These are phyloP conservation scores for Serranus cabrilla DNA, from an alignment of 2,797 vertebrate genomes.

Conservation along the genomic window DNA sequence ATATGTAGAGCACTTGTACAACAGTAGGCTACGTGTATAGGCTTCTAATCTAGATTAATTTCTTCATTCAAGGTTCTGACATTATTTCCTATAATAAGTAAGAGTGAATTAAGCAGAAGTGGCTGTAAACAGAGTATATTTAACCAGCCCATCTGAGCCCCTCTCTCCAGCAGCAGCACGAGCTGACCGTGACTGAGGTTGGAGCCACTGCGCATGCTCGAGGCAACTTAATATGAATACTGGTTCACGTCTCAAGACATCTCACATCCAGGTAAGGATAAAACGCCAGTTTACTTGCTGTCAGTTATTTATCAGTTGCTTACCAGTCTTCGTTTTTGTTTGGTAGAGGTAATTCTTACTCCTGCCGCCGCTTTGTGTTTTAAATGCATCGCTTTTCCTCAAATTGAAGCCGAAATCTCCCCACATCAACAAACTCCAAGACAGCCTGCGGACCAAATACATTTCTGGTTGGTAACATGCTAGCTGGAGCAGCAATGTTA, in stretches of 20 bases:
- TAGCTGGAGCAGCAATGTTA: constrained; percentile 32
- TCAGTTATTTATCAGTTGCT: neutral
- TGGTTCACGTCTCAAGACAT: constrained; percentile 73
- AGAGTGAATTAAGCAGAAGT: neutral
- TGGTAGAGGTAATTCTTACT: fast-evolving
- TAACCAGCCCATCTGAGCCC: constrained; percentile 44
- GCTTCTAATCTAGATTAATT: too few relatives aligned
- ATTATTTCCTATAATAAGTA: neutral
- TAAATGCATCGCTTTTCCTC: neutral
- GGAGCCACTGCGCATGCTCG: constrained; percentile 75
- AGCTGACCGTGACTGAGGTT: neutral
- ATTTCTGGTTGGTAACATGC: constrained; percentile 35
- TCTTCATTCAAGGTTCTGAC: too few relatives aligned
- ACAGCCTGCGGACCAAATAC: constrained; percentile 25
- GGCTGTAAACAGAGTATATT: neutral
- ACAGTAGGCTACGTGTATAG: neutral
- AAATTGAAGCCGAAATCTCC: constrained; percentile 26
- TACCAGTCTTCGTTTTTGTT: neutral
- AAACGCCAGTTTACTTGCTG: neutral
- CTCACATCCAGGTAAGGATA: constrained; percentile 67
- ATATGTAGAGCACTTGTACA: neutral
- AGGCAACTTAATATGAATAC: constrained; percentile 48
- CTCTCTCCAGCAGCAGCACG: constrained; percentile 10
- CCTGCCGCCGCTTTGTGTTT: neutral
- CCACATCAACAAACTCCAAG: constrained; percentile 38